Evolutionary conservation across 2,797 vertebrate genomes (phyloP).

Genomic region (Thunnus albacares): DNA sequence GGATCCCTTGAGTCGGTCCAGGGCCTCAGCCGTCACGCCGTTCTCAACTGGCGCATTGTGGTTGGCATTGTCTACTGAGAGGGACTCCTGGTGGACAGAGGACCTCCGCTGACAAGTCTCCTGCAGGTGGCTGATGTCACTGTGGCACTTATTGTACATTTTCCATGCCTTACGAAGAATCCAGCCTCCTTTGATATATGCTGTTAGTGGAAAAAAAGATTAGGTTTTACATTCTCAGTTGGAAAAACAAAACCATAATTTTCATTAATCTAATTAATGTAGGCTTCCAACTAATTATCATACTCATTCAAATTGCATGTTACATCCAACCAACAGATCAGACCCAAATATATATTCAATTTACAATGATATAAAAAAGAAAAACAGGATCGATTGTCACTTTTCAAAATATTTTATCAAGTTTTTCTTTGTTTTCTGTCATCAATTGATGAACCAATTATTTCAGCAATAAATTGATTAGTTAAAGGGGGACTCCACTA

Average conservation of each 20-base stretch:
- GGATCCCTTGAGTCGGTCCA: conserved; percentile 98
- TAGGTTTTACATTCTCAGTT: background rate
- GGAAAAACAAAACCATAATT: background rate
- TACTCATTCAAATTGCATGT: background rate
- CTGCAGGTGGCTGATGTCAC: conserved; percentile 97
- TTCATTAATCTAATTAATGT: background rate
- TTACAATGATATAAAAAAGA: too few species aligned
- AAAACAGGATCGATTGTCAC: too few species aligned
- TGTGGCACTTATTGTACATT: conserved; percentile 99
- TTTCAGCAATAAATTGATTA: background rate
- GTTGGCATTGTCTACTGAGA: conserved; percentile 92
- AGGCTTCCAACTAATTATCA: background rate
- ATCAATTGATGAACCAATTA: too few species aligned
- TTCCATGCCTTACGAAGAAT: conserved; percentile 99
- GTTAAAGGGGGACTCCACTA: too few species aligned
- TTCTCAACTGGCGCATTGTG: conserved; percentile 86
- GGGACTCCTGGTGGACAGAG: conserved; percentile 85
- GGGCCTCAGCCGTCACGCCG: conserved; percentile 86
- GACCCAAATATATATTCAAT: background rate
- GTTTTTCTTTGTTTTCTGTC: too few species aligned
- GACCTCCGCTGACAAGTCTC: conserved; percentile 90
- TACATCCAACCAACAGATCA: background rate
- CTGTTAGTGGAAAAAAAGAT: conserved; percentile 75
- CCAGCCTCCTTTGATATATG: conserved; percentile 99
- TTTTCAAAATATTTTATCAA: too few species aligned